phyloP scores from a whole-genome alignment of 2,797 vertebrate species.

The Sarcophilus harrisii region DNA sequence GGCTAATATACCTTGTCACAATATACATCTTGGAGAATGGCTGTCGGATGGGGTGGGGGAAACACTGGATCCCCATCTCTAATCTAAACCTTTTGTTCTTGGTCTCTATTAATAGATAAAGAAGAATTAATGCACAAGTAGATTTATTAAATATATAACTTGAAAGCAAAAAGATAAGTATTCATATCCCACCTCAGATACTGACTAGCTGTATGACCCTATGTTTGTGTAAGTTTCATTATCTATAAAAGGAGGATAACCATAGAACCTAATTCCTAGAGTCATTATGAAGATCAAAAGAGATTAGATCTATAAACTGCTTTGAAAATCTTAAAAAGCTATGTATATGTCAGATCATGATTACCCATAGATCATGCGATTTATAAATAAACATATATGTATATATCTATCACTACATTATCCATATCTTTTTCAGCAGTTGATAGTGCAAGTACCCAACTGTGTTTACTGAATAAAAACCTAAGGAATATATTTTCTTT shows the following conservation, averaged over 20 bases:
- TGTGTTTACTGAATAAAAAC: neutral
- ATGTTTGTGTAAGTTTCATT: neutral
- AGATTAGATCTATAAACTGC: neutral
- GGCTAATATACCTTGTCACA: neutral
- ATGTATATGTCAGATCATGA: neutral
- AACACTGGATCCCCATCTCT: neutral
- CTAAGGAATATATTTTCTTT: neutral
- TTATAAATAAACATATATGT: neutral
- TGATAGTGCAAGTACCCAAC: neutral
- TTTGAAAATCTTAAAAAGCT: neutral
- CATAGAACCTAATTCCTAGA: neutral
- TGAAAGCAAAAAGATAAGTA: neutral
- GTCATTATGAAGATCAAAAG: neutral
- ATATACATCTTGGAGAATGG: neutral
- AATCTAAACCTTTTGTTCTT: neutral
- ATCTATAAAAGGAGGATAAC: neutral
- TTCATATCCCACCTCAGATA: neutral
- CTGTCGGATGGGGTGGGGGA: neutral
- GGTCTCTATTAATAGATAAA: neutral
- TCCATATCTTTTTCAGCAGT: neutral
- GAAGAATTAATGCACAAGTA: rapidly evolving
- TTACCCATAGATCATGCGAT: neutral
- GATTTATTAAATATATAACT: neutral
- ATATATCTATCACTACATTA: neutral
- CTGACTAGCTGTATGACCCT: neutral